Evolutionary conservation across 2,797 vertebrate genomes (phyloP), one percentile per base, ranked within the genome.

Genomic region (Gambusia yucatana): DNA sequence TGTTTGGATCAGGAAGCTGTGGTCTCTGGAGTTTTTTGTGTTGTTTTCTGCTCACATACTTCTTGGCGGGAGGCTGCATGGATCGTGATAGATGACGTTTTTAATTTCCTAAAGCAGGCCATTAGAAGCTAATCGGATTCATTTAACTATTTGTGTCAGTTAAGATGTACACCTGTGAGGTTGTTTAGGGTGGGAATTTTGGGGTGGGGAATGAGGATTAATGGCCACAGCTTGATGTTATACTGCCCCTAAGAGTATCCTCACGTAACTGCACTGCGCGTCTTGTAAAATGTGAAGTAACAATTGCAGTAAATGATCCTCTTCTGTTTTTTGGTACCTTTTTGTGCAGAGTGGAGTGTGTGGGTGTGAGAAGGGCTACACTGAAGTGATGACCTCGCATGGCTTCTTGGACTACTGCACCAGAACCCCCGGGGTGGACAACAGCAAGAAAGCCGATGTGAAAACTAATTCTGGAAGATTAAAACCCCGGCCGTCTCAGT

Each of bases 351-450:
- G 95, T 20, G 98, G 98, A 52, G 96, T 98, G 91, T 99, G 98
- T 76, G 97, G 97, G 72, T 99, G 98, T 90, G 97, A 98, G 93
- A 96, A 91, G 81, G 98, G 98, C 81, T 99, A 98, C 82, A 97
- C 95, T 0, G 98, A 99, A 94, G 97, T 99, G 89, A 98, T 99
- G 97, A 98, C 96, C 93, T 97, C 97, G 47, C 96, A 98, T 69
- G 98, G 98, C 55, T 94, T 98, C 88, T 94, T 99, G 94, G 98
- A 99, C 95, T 99, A 99, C 94, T 99, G 98, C 92, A 96, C 98
- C 92, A 97, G 97, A 94, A 96, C 98, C 36, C 98, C 98, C 0
- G 97, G 97, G 82, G 94, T 94, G 25, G 97, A 98, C 94, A 97
- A 95, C 94, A 97, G 96, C 93, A 98, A 97, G 93, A 99, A 99